These are phyloP conservation scores for Vespertilio murinus DNA, from an alignment of 2,797 vertebrate species.

Conservation along the genomic window DNA sequence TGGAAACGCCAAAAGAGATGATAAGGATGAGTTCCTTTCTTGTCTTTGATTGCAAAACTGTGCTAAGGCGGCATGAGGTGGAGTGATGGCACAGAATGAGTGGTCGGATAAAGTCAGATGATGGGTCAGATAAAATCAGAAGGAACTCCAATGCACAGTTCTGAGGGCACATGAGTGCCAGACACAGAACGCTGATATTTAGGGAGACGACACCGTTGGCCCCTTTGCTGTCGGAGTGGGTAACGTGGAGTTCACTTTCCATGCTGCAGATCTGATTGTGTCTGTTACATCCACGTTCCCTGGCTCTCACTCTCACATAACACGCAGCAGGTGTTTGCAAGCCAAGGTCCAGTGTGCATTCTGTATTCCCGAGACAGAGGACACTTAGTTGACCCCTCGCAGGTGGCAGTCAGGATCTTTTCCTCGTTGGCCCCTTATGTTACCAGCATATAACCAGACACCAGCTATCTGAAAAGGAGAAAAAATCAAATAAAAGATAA, in stretches of 20 bases:
- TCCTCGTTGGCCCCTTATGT: neutral
- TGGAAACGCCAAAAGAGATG: neutral
- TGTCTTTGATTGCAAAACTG: neutral
- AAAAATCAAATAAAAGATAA: neutral
- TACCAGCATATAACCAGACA: conserved; percentile 12
- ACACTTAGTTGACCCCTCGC: neutral
- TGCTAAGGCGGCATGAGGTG: neutral
- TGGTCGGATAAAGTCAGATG: neutral
- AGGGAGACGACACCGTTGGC: neutral
- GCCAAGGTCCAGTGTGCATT: neutral
- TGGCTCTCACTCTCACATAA: neutral
- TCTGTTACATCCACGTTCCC: neutral
- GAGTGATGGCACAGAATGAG: neutral
- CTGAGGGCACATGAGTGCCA: neutral
- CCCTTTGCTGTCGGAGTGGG: neutral
- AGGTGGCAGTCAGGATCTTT: neutral
- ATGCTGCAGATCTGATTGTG: neutral
- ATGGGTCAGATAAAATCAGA: neutral
- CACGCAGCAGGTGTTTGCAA: conserved; percentile 1
- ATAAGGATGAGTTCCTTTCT: neutral
- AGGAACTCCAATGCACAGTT: neutral
- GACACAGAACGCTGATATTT: rapidly evolving
- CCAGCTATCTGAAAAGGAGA: neutral
- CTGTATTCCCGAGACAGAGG: neutral
- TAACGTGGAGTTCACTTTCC: neutral